A percentile compares a stretch with the other conserved stretches of the same genome.
These are phyloP conservation scores for Coregonus ussuriensis DNA, from an alignment of 2,797 vertebrate genomes.

Conservation along the genomic window DNA sequence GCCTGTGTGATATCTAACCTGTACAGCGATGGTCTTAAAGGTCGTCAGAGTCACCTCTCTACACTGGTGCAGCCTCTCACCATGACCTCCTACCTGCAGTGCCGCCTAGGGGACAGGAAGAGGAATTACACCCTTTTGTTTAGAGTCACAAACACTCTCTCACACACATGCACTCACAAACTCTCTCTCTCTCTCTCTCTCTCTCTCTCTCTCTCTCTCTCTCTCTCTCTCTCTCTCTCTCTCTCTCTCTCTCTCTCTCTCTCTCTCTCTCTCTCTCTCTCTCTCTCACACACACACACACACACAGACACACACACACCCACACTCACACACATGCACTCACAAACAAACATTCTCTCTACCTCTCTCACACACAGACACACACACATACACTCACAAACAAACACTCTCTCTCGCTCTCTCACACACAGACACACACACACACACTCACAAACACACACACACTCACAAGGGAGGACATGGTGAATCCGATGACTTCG, in stretches of 20 bases:
- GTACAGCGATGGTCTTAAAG: slow-evolving; percentile 94
- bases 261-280: background rate
- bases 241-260: background rate
- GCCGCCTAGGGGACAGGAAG: slow-evolving; percentile 80
- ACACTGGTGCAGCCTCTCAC: slow-evolving; percentile 95
- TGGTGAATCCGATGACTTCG: slow-evolving; percentile 97
- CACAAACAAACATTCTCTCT: too few relatives aligned
- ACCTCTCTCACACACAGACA: too few relatives aligned
- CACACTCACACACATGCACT: background rate
- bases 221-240: background rate
- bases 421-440: too few relatives aligned
- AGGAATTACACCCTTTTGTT: background rate
- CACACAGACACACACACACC: background rate
- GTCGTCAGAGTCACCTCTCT: slow-evolving; percentile 93
- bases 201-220: too few relatives aligned
- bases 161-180: too few relatives aligned
- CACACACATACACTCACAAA: too few relatives aligned
- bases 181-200: background rate
- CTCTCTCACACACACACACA: background rate
- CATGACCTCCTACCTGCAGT: slow-evolving; percentile 95
- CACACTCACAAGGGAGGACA: slow-evolving; percentile 92
- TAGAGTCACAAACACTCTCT: background rate
- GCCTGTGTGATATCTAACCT: slow-evolving; percentile 73
- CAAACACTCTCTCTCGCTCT: too few relatives aligned
- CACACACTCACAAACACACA: too few relatives aligned